These are phyloP conservation scores for Tetrao urogallus DNA, from an alignment of 2,113 vertebrate species.

Conservation along the genomic window DNA sequence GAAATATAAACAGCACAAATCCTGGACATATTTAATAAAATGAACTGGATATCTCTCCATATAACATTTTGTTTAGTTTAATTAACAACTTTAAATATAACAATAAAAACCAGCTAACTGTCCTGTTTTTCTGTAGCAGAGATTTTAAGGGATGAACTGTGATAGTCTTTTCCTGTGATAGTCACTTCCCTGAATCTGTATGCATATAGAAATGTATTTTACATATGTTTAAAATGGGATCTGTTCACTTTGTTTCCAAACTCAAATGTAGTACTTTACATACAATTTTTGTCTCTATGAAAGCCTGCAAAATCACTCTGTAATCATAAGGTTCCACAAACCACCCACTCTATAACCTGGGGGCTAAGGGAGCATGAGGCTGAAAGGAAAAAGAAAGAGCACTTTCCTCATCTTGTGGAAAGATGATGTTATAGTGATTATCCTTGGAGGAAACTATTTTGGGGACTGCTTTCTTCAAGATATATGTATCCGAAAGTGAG, in stretches of 20 bases:
- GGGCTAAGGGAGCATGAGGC: background rate
- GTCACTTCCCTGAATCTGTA: background rate
- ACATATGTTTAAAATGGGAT: background rate
- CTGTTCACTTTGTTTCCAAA: background rate
- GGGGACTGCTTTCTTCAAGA: background rate
- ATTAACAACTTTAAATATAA: background rate
- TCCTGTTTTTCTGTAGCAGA: background rate
- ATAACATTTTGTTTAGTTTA: background rate
- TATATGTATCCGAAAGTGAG: background rate
- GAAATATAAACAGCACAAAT: conserved; percentile 30
- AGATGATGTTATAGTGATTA: conserved; percentile 2
- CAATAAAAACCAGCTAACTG: background rate
- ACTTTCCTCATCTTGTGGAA: conserved; percentile 39
- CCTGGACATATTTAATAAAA: background rate
- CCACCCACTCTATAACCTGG: background rate
- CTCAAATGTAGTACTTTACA: background rate
- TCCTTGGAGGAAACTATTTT: background rate
- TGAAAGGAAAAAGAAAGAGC: conserved; percentile 8
- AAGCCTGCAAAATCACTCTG: conserved; percentile 44
- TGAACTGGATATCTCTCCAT: background rate
- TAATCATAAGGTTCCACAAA: conserved; percentile 37
- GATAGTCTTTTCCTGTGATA: background rate
- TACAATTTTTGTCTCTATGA: background rate
- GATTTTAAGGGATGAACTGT: background rate
- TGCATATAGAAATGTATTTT: background rate